Evolutionary conservation across 1,140 invertebrate species (phyloP).

Genomic region (Tribolium madens): DNA sequence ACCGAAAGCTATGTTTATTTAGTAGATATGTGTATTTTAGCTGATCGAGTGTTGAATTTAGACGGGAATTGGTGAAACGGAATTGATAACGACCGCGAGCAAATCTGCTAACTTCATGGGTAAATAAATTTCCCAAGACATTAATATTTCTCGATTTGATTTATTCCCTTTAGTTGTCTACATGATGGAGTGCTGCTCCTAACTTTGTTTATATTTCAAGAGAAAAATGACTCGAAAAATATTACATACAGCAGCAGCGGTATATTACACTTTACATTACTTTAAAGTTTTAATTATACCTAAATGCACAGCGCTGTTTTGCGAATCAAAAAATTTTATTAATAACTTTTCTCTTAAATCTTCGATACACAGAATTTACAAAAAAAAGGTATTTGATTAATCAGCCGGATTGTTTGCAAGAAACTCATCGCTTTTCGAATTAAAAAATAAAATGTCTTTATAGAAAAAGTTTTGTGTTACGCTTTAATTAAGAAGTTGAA

Average conservation of each 20-base stretch:
- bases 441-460: slow-evolving; percentile 15
- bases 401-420: background rate
- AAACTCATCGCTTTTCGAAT: slow-evolving; percentile 1
- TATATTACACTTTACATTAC: background rate
- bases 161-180: slow-evolving; percentile 42
- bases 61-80: slow-evolving; percentile 36
- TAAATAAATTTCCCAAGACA: slow-evolving; percentile 44
- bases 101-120: slow-evolving; percentile 44
- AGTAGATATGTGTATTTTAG: slow-evolving; percentile 39
- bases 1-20: slow-evolving; percentile 20
- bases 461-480: background rate
- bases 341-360: background rate
- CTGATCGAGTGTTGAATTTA: slow-evolving; percentile 38
- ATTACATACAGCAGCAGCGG: background rate
- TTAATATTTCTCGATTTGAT: slow-evolving; percentile 45
- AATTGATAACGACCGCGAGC: slow-evolving; percentile 40
- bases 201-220: slow-evolving; percentile 35
- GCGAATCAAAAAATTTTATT: background rate
- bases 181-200: slow-evolving; percentile 25
- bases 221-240: slow-evolving; percentile 11
- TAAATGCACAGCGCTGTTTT: background rate
- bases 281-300: background rate
- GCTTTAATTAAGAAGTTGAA: slow-evolving; percentile 22
- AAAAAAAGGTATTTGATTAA: background rate
- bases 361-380: background rate